Base-by-base conservation (phyloP, 2,888 invertebrate genomes). In the Caenorhabditis macrosperma region DNA sequence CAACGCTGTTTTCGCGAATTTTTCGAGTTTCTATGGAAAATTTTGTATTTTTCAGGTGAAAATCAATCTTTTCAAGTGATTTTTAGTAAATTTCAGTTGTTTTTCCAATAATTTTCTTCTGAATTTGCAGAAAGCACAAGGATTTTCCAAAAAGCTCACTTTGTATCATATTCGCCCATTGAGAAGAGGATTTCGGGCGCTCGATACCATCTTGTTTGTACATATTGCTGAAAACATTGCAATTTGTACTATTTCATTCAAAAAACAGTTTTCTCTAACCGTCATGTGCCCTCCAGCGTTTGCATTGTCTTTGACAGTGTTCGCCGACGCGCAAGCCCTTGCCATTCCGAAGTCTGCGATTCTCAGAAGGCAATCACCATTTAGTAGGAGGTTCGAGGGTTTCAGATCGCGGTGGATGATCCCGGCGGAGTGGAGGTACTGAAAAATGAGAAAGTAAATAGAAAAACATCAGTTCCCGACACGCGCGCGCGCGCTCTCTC, bases 381-480 rank as follows among this genome's bases (percentile, higher is more conserved):
- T 92, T 41, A 92, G 91, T n/a, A 92, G 88, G 26, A 92, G 86
- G 80, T 92, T 92, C 78, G 91, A 91, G 2, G 92, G 92, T 79
- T 92, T 92, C 57, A 92, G 86, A 79, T 92, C 92, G 33, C 92
- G 84, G 78, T 92, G 92, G 10, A 92, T 91, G n/a, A 92, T 92
- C 64, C 91, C 91, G 3, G 92, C 92, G 0, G 92, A 92, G 83
- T 92, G 92, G 50, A 92, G 91, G 81, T 92, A 92, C 89, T 90
- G 74, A 86, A 82, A 35, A 38, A 41, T 20, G n/a, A 9, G 7
- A 6, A n/a, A 2, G 7, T 60, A n/a, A 54, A 17, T 6, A n/a
- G 5, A 10, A 41, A 9, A 44, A 9, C 5, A 1, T 4, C 15
- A 44, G 9, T 52, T 15, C n/a, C 24, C 1, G n/a, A 15, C 33